Base-by-base conservation (phyloP, 1,140 invertebrate genomes). In the Saccostrea echinata region DNA sequence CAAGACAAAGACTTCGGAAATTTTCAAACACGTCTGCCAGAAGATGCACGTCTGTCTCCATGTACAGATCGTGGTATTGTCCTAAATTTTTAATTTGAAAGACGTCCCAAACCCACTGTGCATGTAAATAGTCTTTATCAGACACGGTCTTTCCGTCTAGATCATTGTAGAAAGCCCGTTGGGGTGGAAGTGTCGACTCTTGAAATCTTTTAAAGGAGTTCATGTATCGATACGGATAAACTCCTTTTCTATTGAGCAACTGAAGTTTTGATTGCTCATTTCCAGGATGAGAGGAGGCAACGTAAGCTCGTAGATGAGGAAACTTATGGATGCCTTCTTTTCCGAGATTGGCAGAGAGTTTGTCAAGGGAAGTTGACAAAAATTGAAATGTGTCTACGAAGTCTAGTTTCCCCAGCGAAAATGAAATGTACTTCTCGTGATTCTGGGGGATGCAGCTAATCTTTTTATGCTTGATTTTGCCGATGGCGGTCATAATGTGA, bases 381-480 rank as follows among this genome's bases (percentile, higher is more conserved):
- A 84, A 89, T 35, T 86, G 84, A n/a, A 51, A 88, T 4, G 35
- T 68, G 51, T 88, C 84, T 1, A 88, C 83, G 55, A 86, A 88
- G 13, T 86, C 80, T 51, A 86, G 53, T 11, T 55, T 71, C 30
- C 84, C 76, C 33, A 85, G n/a, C 0, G 84, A 86, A 68, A 87
- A 89, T 18, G 87, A 83, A 1, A 91, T 90, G 80, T 86, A 87
- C 51, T 83, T 90, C 84, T 95, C 95, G 91, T 95, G 92, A 53
- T 92, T 94, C 30, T 93, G 90, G 0, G 93, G 91, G 43, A 94
- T 93, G 55, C 93, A 89, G 81, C 92, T 90, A 55, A 94, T 93
- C 64, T 92, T 27, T 11, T 88, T 91, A 30, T 91, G 71, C 90
- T 92, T 83, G 11, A 64, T 61, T 12, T 55, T 83, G 16, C 51